These are phyloP conservation scores for Lota lota DNA, from an alignment of 2,113 vertebrate genomes.

Conservation along the genomic window DNA sequence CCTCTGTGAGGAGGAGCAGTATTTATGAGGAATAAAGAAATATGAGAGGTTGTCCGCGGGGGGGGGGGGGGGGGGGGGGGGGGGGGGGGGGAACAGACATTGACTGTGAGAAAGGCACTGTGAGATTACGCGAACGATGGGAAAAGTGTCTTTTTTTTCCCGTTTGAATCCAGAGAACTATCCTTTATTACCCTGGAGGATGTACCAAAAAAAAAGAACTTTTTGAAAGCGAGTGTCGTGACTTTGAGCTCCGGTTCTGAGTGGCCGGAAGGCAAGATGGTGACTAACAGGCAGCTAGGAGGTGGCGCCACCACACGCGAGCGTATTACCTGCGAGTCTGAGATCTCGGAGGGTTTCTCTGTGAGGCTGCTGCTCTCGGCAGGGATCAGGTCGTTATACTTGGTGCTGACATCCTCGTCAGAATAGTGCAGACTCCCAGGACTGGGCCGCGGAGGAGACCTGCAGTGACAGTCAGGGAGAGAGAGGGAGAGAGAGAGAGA, in stretches of 20 bases:
- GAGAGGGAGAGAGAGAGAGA: no score
- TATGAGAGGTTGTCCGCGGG: slow-evolving; percentile 7
- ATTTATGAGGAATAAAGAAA: slow-evolving; percentile 3
- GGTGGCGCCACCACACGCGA: no score
- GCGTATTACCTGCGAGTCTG: slow-evolving; percentile 89
- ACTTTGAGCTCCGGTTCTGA: neutral
- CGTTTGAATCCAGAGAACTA: slow-evolving; percentile 14
- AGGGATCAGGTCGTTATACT: slow-evolving; percentile 95
- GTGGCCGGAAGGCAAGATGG: neutral
- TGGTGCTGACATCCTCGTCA: slow-evolving; percentile 91
- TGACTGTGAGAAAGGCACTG: slow-evolving; percentile 8
- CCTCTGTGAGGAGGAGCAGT: neutral
- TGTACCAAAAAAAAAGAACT: slow-evolving; percentile 16
- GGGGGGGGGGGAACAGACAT: no score
- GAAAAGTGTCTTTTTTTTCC: slow-evolving; percentile 2
- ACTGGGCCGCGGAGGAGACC: slow-evolving; percentile 92
- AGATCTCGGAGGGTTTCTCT: slow-evolving; percentile 95
- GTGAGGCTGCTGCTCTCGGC: slow-evolving; percentile 97
- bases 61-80: no score
- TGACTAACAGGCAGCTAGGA: no score
- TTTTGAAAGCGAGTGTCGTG: neutral
- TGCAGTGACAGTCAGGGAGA: slow-evolving; percentile 30
- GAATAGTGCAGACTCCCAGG: slow-evolving; percentile 97
- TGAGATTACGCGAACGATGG: slow-evolving; percentile 1
- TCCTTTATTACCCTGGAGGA: slow-evolving; percentile 16